Percentiles rank a stretch among this genome's conserved stretches.
Evolutionary conservation across 1,140 invertebrate genomes (phyloP).

Genomic region (Dreissena rostriformis): DNA sequence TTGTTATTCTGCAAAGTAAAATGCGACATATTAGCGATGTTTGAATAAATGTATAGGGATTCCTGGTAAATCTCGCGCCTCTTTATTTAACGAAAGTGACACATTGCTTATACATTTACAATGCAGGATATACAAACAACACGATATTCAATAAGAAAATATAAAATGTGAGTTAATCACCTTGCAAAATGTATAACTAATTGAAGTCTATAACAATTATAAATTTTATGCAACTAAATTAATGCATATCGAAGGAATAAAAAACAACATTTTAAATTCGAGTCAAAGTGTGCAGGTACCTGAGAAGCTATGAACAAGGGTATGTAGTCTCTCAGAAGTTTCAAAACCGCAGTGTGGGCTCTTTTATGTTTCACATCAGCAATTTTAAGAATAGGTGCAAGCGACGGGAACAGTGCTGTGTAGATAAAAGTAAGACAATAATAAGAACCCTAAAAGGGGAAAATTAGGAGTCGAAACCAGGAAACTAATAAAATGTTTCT

Average conservation of each 20-base stretch:
- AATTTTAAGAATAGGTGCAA: slow-evolving; percentile 55
- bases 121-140: background rate
- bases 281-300: background rate
- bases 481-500: background rate
- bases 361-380: slow-evolving; percentile 57
- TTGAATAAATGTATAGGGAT: background rate
- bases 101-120: background rate
- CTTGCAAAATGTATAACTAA: background rate
- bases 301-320: background rate
- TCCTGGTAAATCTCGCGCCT: too few species aligned
- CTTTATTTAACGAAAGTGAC: too few species aligned
- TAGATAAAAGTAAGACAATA: background rate
- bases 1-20: slow-evolving; percentile 51
- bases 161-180: background rate
- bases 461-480: background rate
- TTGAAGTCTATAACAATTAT: background rate
- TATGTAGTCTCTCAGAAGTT: slow-evolving; percentile 19
- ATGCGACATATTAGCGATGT: background rate
- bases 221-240: too few species aligned
- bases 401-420: slow-evolving; percentile 44
- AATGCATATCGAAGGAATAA: too few species aligned
- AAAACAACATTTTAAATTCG: too few species aligned
- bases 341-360: slow-evolving; percentile 28
- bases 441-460: background rate
- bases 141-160: background rate